Evolutionary conservation across 2,888 invertebrate genomes (phyloP), one percentile per base, ranked within the genome.

Genomic region (Branchellion lobata): DNA sequence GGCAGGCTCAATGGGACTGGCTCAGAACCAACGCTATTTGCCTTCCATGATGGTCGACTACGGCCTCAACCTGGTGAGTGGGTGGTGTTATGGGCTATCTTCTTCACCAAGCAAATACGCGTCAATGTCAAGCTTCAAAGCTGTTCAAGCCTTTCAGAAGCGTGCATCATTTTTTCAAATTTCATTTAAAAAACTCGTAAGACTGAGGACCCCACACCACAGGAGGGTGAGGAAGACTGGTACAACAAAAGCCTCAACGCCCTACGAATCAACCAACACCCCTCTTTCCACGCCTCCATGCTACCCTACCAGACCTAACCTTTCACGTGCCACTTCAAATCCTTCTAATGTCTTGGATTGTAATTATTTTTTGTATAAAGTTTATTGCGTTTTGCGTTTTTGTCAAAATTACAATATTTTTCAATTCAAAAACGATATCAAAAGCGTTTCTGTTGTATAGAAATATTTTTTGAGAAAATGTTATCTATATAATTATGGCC

Each of bases 221-320:
- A 84, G 36, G 82, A 85, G 8, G 86, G 86, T 36, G 87, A 96
- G 94, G 89, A 89, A 80, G 96, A 96, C 89, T 97, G 96, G 96
- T 97, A 97, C 91, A 97, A 96, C 90, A 96, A 96, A 90, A 95
- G 95, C 86, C 91, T 97, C 86, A 96, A 96, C 81, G 96, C 96
- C 79, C 91, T 97, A 85, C 92, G 96, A 88, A 97, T 97, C 96
- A 93, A 94, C 78, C 94, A 95, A 27, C 89, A 89, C 85, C 94
- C 95, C 84, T 95, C 96, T 90, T 91, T 96, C 86, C 92, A 95
- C 80, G 94, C 96, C 84, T 95, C 96, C 80, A 96, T 97, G 94
- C 90, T 97, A 84, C 96, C 96, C 88, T 97, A 97, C 90, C 96
- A 97, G 83, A 88, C 89, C 72, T 89, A 88, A 85, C 31, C 80